Evolutionary conservation across 2,888 invertebrate genomes (phyloP), one percentile per base, ranked within the genome.

Genomic region (Acanthopleura granulata): DNA sequence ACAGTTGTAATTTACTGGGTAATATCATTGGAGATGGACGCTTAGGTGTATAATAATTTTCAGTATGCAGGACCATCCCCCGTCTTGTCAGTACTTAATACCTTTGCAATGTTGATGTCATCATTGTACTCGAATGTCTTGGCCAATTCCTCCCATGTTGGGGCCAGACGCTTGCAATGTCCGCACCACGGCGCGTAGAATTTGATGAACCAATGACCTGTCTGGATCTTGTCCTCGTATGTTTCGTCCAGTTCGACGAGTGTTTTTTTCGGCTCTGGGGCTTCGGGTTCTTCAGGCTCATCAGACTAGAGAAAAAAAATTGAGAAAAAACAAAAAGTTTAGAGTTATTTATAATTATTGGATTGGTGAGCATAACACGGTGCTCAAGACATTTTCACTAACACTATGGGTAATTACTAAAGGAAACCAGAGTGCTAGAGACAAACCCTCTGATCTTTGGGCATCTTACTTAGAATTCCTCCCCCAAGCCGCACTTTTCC

Each of bases 161-260:
- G 95, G 0, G 96, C 95, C 84, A 97, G 91, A 88, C 93, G 93
- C 93, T 96, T 91, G 84, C 96, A 97, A 85, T 95, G 95, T 75
- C 94, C 92, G 90, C 97, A 97, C 97, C 97, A 97, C 0, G 97
- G 96, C 0, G 95, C 95, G 91, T 95, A 97, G 90, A 97, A 97
- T 91, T 97, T 96, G 6, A 97, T 92, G 88, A 97, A 97, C 90
- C 96, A 95, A 84, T 94, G 94, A 71, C 97, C 96, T 70, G 73
- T 93, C 80, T 94, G 93, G 61, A 95, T 92, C 74, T 93, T 93
- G 50, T 94, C 92, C 62, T 94, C 93, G 86, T 96, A 97, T 76
- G 93, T 94, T 72, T 94, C 94, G 61, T 93, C 94, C 76, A 97
- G 92, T 66, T 93, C 82, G 49, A 80, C 79, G n/a, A 85, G 30